Conservation (phyloP, 2,113 vertebrate species). For the Pimephales promelas region DNA sequence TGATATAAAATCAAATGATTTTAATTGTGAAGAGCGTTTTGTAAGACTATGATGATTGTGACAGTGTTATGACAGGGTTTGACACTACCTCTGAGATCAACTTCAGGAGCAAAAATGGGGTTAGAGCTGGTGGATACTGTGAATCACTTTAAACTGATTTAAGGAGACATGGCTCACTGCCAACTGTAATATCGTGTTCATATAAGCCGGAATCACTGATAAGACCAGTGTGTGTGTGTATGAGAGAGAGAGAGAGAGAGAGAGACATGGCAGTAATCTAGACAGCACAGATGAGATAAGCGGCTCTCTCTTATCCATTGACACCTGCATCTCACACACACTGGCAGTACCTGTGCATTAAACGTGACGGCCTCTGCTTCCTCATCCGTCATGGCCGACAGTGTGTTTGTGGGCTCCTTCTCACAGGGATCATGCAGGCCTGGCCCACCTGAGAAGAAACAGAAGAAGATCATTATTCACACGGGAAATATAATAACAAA, state of each 20-base stretch:
- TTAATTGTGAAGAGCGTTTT: neutral
- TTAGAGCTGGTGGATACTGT: too few species aligned
- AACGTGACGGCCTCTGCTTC: constrained; percentile 94
- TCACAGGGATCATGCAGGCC: constrained; percentile 97
- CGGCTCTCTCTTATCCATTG: neutral
- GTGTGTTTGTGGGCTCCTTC: constrained; percentile 90
- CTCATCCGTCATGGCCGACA: constrained; percentile 87
- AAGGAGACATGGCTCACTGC: constrained; percentile 1
- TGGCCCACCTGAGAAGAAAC: constrained; percentile 83
- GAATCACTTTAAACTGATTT: too few species aligned
- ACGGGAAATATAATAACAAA: neutral
- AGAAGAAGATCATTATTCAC: neutral
- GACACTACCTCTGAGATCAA: neutral
- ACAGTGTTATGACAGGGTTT: too few species aligned
- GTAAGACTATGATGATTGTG: too few species aligned
- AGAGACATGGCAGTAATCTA: constrained; percentile 21
- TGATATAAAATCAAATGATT: neutral
- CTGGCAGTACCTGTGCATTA: constrained; percentile 89
- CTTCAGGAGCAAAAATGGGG: too few species aligned
- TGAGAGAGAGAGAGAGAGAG: neutral
- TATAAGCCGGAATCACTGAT: constrained; percentile 41
- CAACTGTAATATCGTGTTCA: neutral
- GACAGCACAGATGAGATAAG: constrained; percentile 36
- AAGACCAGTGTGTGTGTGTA: constrained; percentile 30
- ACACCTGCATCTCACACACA: constrained; percentile 1